A percentile compares a stretch with the other conserved stretches of the same genome.
Evolutionary conservation across 1,140 invertebrate species (phyloP).

Genomic region (Hyles euphorbiae): DNA sequence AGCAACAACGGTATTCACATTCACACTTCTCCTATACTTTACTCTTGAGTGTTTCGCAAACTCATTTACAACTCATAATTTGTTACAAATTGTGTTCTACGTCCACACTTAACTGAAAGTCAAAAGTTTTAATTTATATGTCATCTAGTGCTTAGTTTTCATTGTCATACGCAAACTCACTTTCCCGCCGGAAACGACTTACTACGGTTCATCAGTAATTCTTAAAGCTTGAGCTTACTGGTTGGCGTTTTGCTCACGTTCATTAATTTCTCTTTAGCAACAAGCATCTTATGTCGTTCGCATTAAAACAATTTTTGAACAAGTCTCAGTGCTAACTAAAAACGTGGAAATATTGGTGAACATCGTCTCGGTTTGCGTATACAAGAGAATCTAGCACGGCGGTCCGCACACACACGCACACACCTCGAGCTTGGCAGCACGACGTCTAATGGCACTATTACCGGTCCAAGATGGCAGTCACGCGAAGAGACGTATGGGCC

Average conservation of each 20-base stretch:
- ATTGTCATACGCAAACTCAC: constrained; percentile 11
- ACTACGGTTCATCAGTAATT: neutral
- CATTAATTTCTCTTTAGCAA: neutral
- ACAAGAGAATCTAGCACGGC: constrained; percentile 5
- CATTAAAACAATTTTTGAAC: neutral
- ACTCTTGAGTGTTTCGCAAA: too few species aligned
- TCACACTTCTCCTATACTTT: neutral
- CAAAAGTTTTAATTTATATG: too few species aligned
- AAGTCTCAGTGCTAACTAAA: neutral
- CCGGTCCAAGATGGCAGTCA: constrained; percentile 75
- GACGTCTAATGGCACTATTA: constrained; percentile 19
- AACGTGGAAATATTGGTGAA: neutral
- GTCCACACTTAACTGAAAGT: too few species aligned
- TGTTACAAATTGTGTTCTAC: too few species aligned
- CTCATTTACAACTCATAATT: too few species aligned
- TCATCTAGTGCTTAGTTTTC: constrained; percentile 5
- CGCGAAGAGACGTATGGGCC: constrained; percentile 74
- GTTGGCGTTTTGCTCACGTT: neutral
- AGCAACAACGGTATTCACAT: neutral
- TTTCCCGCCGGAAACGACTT: neutral
- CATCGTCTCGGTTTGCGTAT: constrained; percentile 5
- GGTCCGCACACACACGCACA: constrained; percentile 1
- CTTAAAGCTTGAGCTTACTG: constrained; percentile 6
- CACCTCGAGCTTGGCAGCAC: neutral
- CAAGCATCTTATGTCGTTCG: neutral